phyloP scores from a whole-genome alignment of 2,888 invertebrate species.

The Pollenia griseotomentosa region DNA sequence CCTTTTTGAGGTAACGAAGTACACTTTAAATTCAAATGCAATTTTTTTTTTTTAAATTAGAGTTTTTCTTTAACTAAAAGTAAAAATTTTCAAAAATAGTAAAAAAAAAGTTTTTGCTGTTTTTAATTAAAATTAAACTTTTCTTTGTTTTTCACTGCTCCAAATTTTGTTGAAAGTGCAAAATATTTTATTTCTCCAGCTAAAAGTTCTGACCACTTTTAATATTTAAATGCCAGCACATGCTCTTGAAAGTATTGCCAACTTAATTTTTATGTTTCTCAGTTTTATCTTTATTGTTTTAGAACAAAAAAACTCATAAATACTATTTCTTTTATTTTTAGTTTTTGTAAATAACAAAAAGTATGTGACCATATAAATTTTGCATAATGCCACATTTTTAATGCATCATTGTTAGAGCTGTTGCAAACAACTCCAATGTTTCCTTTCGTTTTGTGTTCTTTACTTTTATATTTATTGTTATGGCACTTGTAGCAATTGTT shows the following conservation, averaged over 20 bases:
- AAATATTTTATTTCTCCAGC: background rate
- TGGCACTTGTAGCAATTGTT: conserved; percentile 49
- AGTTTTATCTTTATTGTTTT: conserved; percentile 28
- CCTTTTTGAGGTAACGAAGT: too few species aligned
- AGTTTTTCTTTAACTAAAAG: too few species aligned
- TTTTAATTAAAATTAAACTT: background rate
- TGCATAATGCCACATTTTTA: conserved; percentile 56
- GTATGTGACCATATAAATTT: conserved; percentile 48
- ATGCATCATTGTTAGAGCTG: conserved; percentile 52
- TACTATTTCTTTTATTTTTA: background rate
- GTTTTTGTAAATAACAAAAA: background rate
- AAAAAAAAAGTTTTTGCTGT: background rate
- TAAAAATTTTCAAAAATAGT: background rate
- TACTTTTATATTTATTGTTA: conserved; percentile 59
- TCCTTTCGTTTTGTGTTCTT: conserved; percentile 47
- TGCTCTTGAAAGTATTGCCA: conserved; percentile 47
- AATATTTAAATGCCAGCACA: conserved; percentile 25
- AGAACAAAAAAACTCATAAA: background rate
- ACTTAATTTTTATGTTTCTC: conserved; percentile 31
- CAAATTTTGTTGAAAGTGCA: background rate
- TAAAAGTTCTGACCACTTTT: conserved; percentile 12
- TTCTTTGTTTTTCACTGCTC: background rate
- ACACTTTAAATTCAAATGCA: too few species aligned
- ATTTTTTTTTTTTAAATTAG: too few species aligned
- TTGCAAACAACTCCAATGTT: conserved; percentile 45